These are phyloP conservation scores for Oreochromis spilurus DNA, from an alignment of 2,113 vertebrate species.

Conservation along the genomic window DNA sequence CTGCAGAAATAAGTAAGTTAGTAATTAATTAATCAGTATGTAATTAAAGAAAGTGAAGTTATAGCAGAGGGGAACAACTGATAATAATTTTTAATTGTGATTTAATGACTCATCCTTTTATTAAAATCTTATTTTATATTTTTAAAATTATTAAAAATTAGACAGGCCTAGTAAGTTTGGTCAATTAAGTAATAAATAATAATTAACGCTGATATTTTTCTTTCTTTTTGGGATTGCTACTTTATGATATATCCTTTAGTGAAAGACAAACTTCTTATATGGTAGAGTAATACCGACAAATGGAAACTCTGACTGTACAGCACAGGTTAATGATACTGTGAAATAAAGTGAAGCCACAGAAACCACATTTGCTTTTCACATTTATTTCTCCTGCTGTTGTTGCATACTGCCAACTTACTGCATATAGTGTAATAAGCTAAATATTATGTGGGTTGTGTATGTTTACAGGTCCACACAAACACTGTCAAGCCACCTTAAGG, in stretches of 20 bases:
- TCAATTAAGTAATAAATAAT: not conserved
- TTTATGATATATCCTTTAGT: not conserved
- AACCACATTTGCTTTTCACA: not conserved
- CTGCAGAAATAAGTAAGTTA: not conserved
- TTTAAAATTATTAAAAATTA: not conserved
- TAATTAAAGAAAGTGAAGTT: not conserved
- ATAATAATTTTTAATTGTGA: not conserved
- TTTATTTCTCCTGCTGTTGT: not conserved
- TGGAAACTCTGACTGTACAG: not conserved
- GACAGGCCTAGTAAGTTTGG: not conserved
- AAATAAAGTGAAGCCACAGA: not conserved
- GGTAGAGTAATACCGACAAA: not conserved
- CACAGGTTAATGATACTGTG: not conserved
- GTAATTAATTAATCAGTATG: not conserved
- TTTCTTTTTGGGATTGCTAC: not conserved
- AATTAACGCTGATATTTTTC: not conserved
- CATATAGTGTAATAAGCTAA: not conserved
- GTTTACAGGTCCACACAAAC: slow-evolving; percentile 36
- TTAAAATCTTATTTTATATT: not conserved
- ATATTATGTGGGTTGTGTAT: not conserved
- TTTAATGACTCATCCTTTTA: not conserved
- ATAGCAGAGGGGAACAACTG: not conserved
- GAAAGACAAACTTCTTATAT: not conserved
- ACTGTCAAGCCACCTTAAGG: not conserved
- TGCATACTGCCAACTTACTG: not conserved